Conservation (phyloP, 1,140 invertebrate species). For the Ceratosolen solmsi region DNA sequence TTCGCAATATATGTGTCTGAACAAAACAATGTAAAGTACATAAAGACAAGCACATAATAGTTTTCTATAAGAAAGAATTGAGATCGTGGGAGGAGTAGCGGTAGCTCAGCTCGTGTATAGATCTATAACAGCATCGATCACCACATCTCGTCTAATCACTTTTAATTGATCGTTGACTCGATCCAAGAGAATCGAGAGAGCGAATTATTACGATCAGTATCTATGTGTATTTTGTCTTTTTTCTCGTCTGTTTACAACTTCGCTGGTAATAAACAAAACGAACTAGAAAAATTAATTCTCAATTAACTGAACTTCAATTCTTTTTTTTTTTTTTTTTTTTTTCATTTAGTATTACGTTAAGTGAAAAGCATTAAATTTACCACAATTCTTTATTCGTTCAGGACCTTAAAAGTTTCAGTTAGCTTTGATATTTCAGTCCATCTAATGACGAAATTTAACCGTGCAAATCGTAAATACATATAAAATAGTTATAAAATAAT, state of each 20-base stretch:
- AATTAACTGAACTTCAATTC: background rate
- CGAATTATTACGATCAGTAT: background rate
- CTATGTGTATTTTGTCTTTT: background rate
- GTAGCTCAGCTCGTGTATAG: background rate
- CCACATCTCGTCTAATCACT: conserved; percentile 17
- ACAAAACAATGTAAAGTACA: no score
- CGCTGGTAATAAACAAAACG: background rate
- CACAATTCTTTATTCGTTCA: background rate
- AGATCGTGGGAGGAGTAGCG: background rate
- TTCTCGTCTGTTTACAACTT: background rate
- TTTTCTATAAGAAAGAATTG: no score
- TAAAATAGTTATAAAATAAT: no score
- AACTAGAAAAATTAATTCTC: background rate
- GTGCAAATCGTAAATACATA: no score
- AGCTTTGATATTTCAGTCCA: no score
- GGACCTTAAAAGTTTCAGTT: background rate
- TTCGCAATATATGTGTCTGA: no score
- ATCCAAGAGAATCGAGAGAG: background rate
- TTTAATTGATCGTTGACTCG: conserved; percentile 22
- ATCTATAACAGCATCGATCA: background rate
- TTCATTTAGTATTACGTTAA: background rate
- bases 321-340: background rate
- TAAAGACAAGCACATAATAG: no score
- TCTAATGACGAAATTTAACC: no score
- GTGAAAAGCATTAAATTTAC: background rate